Percentiles rank a stretch among this genome's conserved stretches.
phyloP scores from a whole-genome alignment of 2,888 invertebrate genomes.

The Caenorhabditis angaria region DNA sequence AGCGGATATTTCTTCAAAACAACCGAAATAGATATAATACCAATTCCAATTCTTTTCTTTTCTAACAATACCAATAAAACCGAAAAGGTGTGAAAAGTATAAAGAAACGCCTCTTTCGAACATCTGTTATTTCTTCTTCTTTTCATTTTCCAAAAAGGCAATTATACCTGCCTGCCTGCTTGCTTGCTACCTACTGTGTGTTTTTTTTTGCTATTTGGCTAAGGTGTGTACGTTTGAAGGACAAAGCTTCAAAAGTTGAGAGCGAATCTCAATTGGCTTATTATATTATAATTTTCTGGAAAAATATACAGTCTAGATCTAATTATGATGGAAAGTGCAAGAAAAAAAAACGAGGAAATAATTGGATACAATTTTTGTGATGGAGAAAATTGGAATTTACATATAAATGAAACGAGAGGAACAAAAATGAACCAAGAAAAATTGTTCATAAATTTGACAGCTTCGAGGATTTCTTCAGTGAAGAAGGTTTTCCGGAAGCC shows the following conservation, averaged over 20 bases:
- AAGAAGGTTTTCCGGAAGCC: too few relatives aligned
- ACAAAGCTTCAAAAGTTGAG: too few relatives aligned
- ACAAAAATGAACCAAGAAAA: too few relatives aligned
- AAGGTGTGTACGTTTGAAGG: neutral
- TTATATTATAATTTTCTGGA: too few relatives aligned
- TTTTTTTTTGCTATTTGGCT: constrained; percentile 1
- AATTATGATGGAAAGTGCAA: too few relatives aligned
- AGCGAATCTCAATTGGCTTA: too few relatives aligned
- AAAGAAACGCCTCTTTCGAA: neutral
- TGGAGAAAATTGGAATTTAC: neutral
- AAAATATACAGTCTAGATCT: too few relatives aligned
- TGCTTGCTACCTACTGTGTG: too few relatives aligned
- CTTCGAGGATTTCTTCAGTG: too few relatives aligned
- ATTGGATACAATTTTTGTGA: neutral
- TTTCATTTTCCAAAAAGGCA: neutral
- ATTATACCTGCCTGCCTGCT: constrained; percentile 1
- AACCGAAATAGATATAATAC: neutral
- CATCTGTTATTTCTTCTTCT: neutral
- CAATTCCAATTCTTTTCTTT: neutral
- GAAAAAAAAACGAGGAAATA: neutral
- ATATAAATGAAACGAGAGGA: neutral
- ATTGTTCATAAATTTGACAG: too few relatives aligned
- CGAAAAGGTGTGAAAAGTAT: neutral
- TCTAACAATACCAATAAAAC: neutral
- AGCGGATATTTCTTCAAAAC: too few relatives aligned